Evolutionary conservation across 2,113 vertebrate genomes (phyloP).

Genomic region (Numida meleagris): DNA sequence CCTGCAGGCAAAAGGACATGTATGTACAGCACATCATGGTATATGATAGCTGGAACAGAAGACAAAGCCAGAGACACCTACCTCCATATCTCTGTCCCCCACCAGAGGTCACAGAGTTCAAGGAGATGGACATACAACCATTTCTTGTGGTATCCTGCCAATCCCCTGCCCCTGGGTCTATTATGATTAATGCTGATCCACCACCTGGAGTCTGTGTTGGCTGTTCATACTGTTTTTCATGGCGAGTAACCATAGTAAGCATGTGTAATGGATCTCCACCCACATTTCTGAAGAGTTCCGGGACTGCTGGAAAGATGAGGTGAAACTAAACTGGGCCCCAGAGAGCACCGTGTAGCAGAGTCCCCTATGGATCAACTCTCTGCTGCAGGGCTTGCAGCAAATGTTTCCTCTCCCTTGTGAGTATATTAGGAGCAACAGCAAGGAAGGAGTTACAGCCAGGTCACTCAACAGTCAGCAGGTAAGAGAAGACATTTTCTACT

Average conservation of each 20-base stretch:
- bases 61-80: background rate
- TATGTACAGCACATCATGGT: background rate
- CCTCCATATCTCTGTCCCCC: background rate
- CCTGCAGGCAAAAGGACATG: background rate
- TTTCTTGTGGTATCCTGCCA: background rate
- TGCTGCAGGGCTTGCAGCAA: background rate
- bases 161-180: background rate
- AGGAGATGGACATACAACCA: background rate
- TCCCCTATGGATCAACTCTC: background rate
- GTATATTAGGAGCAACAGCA: background rate
- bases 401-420: background rate
- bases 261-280: conserved; percentile 39
- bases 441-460: background rate
- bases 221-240: background rate
- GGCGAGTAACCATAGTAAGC: conserved; percentile 48
- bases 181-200: conserved; percentile 44
- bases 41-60: background rate
- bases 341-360: background rate
- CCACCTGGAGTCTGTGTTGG: conserved; percentile 49
- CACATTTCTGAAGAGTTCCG: conserved; percentile 29
- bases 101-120: background rate
- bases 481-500: background rate
- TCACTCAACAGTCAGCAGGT: background rate
- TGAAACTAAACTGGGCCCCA: background rate
- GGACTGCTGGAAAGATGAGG: background rate